Evolutionary conservation across 2,888 invertebrate genomes (phyloP), one percentile per base, ranked within the genome.

Genomic region (Eretmocerus hayati): DNA sequence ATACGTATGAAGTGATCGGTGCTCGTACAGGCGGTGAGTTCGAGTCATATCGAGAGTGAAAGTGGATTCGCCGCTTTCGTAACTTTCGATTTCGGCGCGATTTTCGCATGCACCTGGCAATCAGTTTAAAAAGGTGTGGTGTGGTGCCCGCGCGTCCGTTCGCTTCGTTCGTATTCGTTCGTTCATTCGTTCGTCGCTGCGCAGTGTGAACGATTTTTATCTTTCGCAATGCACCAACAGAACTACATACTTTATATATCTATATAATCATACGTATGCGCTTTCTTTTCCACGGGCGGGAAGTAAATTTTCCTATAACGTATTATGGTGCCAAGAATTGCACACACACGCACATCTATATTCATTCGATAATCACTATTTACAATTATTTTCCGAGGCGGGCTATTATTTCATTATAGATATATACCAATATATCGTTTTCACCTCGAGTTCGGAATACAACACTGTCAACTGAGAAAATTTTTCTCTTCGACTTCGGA

Each of bases 81-180:
- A 45, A 49, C 41, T 49, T 20, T 37, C 32, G 41, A 45, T 49
- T 49, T 49, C 37, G 41, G 37, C 40, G 13, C 15, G 41, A 41
- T 49, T 45, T 45, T 49, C 22, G 40, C 23, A 26, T 11, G 20
- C 44, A 15, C 31, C 31, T 41, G 36, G 32, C 18, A n/a, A 13
- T n/a, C 19, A 1, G 16, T 30, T 13, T 19, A 19, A 35, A 35
- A 35, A 16, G 21, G 4, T 23, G 32, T 18, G 31, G n/a, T 26
- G 26, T 26, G 26, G 26, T 26, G 11, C 26, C 6, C 8, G 8
- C 26, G 6, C 26, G 26, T 6, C 8, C 26, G 1, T 9, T 26
- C 26, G 26, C 11, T 11, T 26, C 11, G 30, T 15, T 5, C 16
- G 33, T 19, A 31, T 38, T 45, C 38, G n/a, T n/a, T n/a, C n/a